phyloP scores from a whole-genome alignment of 2,113 vertebrate species.

The Lampris megalopsis region DNA sequence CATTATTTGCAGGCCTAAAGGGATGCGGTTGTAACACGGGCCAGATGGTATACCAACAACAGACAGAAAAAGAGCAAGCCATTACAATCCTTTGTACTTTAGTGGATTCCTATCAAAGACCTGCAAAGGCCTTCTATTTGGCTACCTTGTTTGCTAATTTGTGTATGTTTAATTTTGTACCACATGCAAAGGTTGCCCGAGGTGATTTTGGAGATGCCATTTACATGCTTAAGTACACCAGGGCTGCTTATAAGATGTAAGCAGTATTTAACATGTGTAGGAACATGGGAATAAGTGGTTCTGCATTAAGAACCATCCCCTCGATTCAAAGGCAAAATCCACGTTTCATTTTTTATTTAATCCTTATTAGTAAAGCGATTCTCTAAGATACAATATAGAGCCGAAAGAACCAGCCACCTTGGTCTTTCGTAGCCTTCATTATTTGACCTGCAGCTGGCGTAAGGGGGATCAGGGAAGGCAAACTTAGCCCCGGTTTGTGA shows the following conservation, averaged over 20 bases:
- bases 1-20: conserved; percentile 81
- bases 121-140: conserved; percentile 54
- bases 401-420: no score
- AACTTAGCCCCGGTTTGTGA: no score
- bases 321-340: not conserved
- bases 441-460: not conserved
- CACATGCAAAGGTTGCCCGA: conserved; percentile 30
- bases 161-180: conserved; percentile 67
- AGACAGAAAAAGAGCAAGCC: conserved; percentile 63
- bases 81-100: conserved; percentile 71
- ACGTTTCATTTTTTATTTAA: not conserved
- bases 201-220: conserved; percentile 50
- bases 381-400: no score
- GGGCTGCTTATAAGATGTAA: conserved; percentile 1
- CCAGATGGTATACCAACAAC: conserved; percentile 78
- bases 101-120: conserved; percentile 65
- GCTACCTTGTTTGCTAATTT: conserved; percentile 74
- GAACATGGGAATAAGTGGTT: conserved; percentile 13
- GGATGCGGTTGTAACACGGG: conserved; percentile 64
- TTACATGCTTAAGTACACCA: conserved; percentile 48
- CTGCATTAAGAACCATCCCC: not conserved
- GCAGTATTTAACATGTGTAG: conserved; percentile 11
- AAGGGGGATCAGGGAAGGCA: not conserved
- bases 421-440: not conserved
- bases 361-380: not conserved